These are phyloP conservation scores for Hirtodrosophila duncani DNA, from an alignment of 2,888 invertebrate species.

Conservation along the genomic window DNA sequence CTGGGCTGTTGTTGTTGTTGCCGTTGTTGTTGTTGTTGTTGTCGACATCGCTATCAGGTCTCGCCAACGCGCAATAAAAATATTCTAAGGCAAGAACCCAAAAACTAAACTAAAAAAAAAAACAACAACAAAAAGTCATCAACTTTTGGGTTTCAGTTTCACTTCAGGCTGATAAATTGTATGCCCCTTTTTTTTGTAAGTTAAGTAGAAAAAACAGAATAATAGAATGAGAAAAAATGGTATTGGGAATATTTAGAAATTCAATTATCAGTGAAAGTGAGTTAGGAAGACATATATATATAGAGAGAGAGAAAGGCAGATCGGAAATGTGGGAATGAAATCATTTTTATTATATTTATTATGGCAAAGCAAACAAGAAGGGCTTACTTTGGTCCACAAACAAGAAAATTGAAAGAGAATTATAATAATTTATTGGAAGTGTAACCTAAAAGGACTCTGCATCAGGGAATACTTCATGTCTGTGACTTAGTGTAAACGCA, in stretches of 20 bases:
- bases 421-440: background rate
- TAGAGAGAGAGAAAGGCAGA: background rate
- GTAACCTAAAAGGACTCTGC: too few relatives aligned
- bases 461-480: too few relatives aligned
- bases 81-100: constrained; percentile 45
- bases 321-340: constrained; percentile 24
- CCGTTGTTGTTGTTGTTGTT: background rate
- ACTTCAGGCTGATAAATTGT: constrained; percentile 39
- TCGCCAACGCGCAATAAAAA: constrained; percentile 55
- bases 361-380: too few relatives aligned
- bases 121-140: constrained; percentile 37
- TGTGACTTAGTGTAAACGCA: too few relatives aligned
- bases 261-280: constrained; percentile 19
- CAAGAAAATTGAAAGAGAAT: background rate
- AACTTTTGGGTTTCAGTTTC: constrained; percentile 24
- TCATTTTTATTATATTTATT: too few relatives aligned
- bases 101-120: constrained; percentile 16
- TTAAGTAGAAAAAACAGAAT: background rate
- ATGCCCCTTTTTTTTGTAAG: constrained; percentile 22
- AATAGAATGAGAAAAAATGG: constrained; percentile 7
- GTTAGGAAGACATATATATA: too few relatives aligned
- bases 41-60: constrained; percentile 25
- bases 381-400: background rate
- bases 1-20: constrained; percentile 8
- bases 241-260: constrained; percentile 30